Percentiles rank a stretch among this genome's conserved stretches.
Evolutionary conservation across 2,888 invertebrate species (phyloP).

Genomic region (Chelonus formosanus): DNA sequence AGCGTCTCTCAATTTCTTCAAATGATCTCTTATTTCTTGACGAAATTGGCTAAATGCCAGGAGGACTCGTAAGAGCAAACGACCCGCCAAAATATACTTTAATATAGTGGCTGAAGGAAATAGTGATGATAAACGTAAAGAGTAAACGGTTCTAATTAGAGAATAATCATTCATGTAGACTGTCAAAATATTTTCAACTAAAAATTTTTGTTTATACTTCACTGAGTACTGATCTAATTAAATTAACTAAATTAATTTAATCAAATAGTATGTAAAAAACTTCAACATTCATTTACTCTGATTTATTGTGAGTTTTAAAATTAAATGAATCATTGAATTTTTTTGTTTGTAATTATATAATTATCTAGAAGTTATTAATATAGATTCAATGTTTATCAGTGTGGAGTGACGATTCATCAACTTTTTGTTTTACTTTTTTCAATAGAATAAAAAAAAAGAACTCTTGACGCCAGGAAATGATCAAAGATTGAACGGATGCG

Average conservation of each 20-base stretch:
- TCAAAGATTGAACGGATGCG: slow-evolving; percentile 20
- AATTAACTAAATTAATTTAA: too few relatives aligned
- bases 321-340: too few relatives aligned
- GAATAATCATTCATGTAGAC: background rate
- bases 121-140: slow-evolving; percentile 18
- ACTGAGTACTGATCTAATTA: too few relatives aligned
- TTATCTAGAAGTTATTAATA: too few relatives aligned
- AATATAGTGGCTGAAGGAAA: slow-evolving; percentile 12
- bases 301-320: too few relatives aligned
- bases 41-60: slow-evolving; percentile 12
- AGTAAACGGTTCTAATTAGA: slow-evolving; percentile 7
- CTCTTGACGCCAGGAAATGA: slow-evolving; percentile 8
- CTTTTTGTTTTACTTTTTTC: too few relatives aligned
- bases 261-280: too few relatives aligned
- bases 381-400: too few relatives aligned
- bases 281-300: too few relatives aligned
- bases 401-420: too few relatives aligned
- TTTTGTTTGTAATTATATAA: too few relatives aligned
- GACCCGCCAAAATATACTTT: slow-evolving; percentile 26
- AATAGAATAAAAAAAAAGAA: background rate
- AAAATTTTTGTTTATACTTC: too few relatives aligned
- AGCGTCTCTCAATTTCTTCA: slow-evolving; percentile 5
- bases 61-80: slow-evolving; percentile 6
- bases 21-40: slow-evolving; percentile 8
- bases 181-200: background rate